A percentile compares a stretch with the other conserved stretches of the same genome.
Conservation (phyloP, 2,113 vertebrate genomes). For the Chloropsis cyanopogon region DNA sequence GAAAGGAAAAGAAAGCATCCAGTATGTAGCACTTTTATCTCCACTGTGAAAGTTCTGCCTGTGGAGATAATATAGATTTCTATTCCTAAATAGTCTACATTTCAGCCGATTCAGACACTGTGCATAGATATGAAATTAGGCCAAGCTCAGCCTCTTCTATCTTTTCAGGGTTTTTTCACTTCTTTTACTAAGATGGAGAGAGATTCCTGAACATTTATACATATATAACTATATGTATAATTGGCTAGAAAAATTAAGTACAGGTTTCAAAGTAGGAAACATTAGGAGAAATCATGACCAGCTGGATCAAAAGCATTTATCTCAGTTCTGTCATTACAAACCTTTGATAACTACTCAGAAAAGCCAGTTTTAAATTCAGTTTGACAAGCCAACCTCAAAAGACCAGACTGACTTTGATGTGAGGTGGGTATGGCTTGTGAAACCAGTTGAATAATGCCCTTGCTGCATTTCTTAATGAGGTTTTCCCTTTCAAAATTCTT, state of each 20-base stretch:
- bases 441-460: slow-evolving; percentile 7
- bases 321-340: not conserved
- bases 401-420: slow-evolving; percentile 22
- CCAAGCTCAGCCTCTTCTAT: not conserved
- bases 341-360: slow-evolving; percentile 9
- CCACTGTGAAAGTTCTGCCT: not conserved
- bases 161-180: not conserved
- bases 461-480: not conserved
- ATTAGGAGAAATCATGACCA: not conserved
- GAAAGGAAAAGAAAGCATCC: not conserved
- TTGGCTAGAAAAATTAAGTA: not conserved
- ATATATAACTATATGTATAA: not conserved
- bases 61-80: not conserved
- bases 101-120: not conserved
- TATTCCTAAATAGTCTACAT: not conserved
- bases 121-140: not conserved
- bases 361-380: slow-evolving; percentile 28
- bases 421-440: not conserved
- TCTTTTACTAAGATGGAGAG: not conserved
- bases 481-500: slow-evolving; percentile 7
- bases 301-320: not conserved
- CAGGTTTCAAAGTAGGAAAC: not conserved
- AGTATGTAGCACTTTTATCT: not conserved
- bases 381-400: slow-evolving; percentile 39
- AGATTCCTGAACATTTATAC: not conserved